Percentiles rank a stretch among this genome's conserved stretches.
Evolutionary conservation across 2,888 invertebrate species (phyloP).

Genomic region (Trileptium ribeirensis): DNA sequence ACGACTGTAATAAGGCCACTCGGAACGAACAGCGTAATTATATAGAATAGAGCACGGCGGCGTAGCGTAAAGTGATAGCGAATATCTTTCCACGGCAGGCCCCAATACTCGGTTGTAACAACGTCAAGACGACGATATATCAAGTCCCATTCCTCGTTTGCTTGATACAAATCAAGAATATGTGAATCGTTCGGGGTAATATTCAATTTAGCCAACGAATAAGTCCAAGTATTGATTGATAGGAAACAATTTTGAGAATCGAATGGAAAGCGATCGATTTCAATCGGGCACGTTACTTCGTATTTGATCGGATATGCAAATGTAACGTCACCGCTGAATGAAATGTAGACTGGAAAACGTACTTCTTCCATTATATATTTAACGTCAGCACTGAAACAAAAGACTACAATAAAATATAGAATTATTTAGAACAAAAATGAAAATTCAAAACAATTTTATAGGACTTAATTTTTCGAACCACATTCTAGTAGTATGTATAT

Average conservation of each 20-base stretch:
- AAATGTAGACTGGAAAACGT: slow-evolving; percentile 7
- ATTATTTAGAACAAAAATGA: background rate
- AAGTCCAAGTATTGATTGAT: slow-evolving; percentile 13
- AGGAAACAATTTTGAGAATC: slow-evolving; percentile 13
- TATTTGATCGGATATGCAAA: slow-evolving; percentile 17
- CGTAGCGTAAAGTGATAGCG: background rate
- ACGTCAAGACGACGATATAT: background rate
- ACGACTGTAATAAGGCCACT: slow-evolving; percentile 15
- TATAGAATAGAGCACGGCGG: slow-evolving; percentile 10
- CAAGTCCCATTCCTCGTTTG: slow-evolving; percentile 14
- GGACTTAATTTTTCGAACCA: too few relatives aligned
- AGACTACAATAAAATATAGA: background rate
- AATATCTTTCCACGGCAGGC: slow-evolving; percentile 13
- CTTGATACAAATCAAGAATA: background rate
- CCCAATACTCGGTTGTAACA: slow-evolving; percentile 2
- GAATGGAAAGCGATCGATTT: slow-evolving; percentile 8
- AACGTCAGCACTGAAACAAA: slow-evolving; percentile 7
- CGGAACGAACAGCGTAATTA: slow-evolving; percentile 2
- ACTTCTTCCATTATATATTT: slow-evolving; percentile 11
- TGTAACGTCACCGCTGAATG: background rate
- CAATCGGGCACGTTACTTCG: slow-evolving; percentile 10
- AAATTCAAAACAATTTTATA: too few relatives aligned
- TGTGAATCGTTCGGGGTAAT: background rate
- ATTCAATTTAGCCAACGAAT: slow-evolving; percentile 15
- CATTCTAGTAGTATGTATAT: too few relatives aligned